These are phyloP conservation scores for Aleiodes sp. DNA, from an alignment of 1,140 invertebrate genomes.

Conservation along the genomic window DNA sequence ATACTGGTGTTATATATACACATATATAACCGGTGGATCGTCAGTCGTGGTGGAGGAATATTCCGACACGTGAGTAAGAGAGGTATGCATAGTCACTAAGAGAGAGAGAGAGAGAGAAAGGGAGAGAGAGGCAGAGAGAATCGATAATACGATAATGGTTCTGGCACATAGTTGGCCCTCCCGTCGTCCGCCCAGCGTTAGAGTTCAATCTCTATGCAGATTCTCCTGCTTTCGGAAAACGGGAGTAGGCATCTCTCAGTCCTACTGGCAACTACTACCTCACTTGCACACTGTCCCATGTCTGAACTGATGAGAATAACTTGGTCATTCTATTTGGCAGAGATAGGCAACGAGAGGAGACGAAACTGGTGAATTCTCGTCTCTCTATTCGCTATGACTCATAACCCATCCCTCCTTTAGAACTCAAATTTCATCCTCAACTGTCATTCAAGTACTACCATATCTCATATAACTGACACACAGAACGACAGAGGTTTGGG, in stretches of 20 bases:
- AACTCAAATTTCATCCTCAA: not conserved
- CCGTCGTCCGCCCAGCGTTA: not conserved
- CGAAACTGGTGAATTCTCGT: too few relatives aligned
- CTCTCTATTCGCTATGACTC: too few relatives aligned
- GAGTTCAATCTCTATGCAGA: slow-evolving; percentile 49
- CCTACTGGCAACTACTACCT: not conserved
- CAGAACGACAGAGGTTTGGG: not conserved
- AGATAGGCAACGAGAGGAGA: not conserved
- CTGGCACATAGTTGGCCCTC: slow-evolving; percentile 4
- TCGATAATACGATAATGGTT: slow-evolving; percentile 28
- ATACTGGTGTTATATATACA: too few relatives aligned
- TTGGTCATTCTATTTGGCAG: not conserved
- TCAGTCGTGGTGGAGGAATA: too few relatives aligned
- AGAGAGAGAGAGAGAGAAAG: not conserved
- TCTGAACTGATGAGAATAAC: slow-evolving; percentile 10
- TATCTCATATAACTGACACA: not conserved
- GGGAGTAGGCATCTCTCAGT: slow-evolving; percentile 3
- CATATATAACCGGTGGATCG: too few relatives aligned
- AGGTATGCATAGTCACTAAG: too few relatives aligned
- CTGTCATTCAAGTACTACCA: not conserved
- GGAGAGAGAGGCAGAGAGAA: not conserved
- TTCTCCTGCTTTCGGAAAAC: slow-evolving; percentile 28
- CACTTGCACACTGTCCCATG: not conserved
- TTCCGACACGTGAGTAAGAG: too few relatives aligned
- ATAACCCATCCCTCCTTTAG: not conserved